Evolutionary conservation across 2,113 vertebrate genomes (phyloP).

Genomic region (Neotragus moschatus): DNA sequence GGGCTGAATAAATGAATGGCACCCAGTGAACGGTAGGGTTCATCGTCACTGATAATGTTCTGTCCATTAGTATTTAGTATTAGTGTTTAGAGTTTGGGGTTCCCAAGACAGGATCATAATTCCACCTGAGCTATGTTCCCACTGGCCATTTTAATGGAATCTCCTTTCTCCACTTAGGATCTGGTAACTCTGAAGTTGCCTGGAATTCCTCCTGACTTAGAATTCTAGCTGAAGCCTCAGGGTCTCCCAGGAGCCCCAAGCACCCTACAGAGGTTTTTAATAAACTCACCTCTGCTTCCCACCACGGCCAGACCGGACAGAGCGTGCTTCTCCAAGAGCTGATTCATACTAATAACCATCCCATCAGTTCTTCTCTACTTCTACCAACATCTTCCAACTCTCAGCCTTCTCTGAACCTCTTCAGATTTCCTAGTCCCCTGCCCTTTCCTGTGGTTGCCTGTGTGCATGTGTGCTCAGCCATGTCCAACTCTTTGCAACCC

Average conservation of each 20-base stretch:
- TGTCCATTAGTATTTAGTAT: not conserved
- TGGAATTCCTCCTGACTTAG: not conserved
- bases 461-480: not conserved
- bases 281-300: not conserved
- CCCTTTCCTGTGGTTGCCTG: not conserved
- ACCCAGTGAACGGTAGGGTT: not conserved
- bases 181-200: not conserved
- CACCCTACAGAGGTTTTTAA: rapidly evolving
- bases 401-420: not conserved
- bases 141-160: not conserved
- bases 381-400: not conserved
- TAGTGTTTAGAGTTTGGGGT: not conserved
- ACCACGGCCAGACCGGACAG: not conserved
- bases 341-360: no score
- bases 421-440: not conserved
- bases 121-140: not conserved
- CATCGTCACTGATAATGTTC: not conserved
- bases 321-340: not conserved
- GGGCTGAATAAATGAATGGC: not conserved
- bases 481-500: not conserved
- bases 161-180: not conserved
- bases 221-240: not conserved
- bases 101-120: no score
- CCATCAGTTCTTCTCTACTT: not conserved
- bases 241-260: rapidly evolving